Conservation (phyloP, 2,888 invertebrate species). For the Dynastes grantii region DNA sequence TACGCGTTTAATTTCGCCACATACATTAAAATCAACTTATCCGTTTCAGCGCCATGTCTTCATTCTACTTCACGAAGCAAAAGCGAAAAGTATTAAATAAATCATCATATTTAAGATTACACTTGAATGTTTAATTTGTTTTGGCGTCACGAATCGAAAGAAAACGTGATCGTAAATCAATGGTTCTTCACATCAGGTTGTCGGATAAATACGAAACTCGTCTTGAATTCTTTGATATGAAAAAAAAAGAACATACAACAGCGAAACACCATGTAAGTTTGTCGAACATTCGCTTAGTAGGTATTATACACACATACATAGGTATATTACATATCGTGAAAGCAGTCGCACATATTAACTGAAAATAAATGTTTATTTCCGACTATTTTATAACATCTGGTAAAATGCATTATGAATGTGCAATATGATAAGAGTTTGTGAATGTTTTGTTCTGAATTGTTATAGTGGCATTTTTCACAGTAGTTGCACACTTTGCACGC, state of each 20-base stretch:
- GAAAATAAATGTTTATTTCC: too few species aligned
- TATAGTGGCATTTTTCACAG: too few species aligned
- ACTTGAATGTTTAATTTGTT: slow-evolving; percentile 44
- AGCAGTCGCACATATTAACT: too few species aligned
- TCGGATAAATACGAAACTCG: slow-evolving; percentile 26
- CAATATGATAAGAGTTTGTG: too few species aligned
- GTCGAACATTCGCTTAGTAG: slow-evolving; percentile 36
- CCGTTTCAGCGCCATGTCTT: slow-evolving; percentile 16
- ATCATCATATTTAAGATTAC: slow-evolving; percentile 38
- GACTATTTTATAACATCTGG: too few species aligned
- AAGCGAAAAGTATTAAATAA: slow-evolving; percentile 19
- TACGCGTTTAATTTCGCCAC: slow-evolving; percentile 7
- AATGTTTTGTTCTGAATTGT: too few species aligned
- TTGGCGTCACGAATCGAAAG: slow-evolving; percentile 32
- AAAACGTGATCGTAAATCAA: slow-evolving; percentile 44
- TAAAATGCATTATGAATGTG: too few species aligned
- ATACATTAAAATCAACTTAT: slow-evolving; percentile 11
- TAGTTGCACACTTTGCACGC: too few species aligned
- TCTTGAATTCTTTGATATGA: slow-evolving; percentile 8
- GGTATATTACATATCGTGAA: too few species aligned
- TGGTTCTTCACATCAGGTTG: slow-evolving; percentile 34
- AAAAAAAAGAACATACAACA: slow-evolving; percentile 21
- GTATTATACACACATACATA: background rate
- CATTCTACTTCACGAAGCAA: slow-evolving; percentile 8
- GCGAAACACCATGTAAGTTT: slow-evolving; percentile 13